Evolutionary conservation across 2,888 invertebrate species (phyloP).

Genomic region (Troides aeacus): DNA sequence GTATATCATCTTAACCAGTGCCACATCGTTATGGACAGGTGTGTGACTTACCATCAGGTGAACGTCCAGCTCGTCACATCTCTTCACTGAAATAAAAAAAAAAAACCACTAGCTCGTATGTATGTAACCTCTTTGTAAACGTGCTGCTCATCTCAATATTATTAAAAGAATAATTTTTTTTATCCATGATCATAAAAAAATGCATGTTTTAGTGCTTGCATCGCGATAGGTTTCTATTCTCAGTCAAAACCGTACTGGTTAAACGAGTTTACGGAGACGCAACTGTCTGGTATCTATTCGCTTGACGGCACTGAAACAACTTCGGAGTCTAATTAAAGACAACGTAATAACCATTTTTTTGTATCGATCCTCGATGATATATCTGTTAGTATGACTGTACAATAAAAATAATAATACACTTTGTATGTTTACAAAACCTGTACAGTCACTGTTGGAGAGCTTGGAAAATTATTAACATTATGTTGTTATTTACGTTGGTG

Average conservation of each 20-base stretch:
- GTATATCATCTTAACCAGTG: too few relatives aligned
- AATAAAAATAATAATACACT: not conserved
- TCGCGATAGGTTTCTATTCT: conserved; percentile 25
- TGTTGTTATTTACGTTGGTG: too few relatives aligned
- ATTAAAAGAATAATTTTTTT: not conserved
- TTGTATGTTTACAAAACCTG: not conserved
- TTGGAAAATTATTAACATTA: too few relatives aligned
- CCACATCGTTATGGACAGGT: too few relatives aligned
- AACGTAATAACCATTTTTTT: conserved; percentile 3
- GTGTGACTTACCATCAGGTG: too few relatives aligned
- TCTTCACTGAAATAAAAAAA: too few relatives aligned
- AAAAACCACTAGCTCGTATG: too few relatives aligned
- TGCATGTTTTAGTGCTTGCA: not conserved
- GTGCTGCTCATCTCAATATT: not conserved
- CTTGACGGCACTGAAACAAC: conserved; percentile 19
- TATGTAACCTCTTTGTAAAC: too few relatives aligned
- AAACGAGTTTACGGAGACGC: conserved; percentile 25
- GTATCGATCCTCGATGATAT: not conserved
- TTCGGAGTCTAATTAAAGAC: conserved; percentile 13
- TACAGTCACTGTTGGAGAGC: too few relatives aligned
- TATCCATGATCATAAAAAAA: not conserved
- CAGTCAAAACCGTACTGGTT: conserved; percentile 22
- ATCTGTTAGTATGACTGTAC: not conserved
- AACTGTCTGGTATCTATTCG: conserved; percentile 15
- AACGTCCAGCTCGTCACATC: too few relatives aligned